Percentiles rank a stretch among this genome's conserved stretches.
Conservation (phyloP, 2,888 invertebrate species). For the Standfussiana lucernea region DNA sequence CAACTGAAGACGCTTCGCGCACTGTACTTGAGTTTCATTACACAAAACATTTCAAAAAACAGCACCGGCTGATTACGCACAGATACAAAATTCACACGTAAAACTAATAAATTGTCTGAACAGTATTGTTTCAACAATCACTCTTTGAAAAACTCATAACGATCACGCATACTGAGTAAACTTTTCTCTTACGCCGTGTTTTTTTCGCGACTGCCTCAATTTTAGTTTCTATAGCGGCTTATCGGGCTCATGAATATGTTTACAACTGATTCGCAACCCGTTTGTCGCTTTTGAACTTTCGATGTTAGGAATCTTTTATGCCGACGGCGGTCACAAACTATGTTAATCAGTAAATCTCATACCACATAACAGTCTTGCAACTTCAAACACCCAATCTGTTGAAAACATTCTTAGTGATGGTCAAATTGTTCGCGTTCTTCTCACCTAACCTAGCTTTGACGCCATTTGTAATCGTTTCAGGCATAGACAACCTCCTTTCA, state of each 20-base stretch:
- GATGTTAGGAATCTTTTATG: conserved; percentile 1
- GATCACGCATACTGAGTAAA: neutral
- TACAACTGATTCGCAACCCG: neutral
- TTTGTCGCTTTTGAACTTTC: neutral
- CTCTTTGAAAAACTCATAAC: conserved; percentile 5
- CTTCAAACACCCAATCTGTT: conserved; percentile 84
- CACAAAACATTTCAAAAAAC: conserved; percentile 18
- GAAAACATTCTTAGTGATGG: conserved; percentile 84
- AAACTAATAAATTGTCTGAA: conserved; percentile 10
- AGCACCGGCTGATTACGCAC: conserved; percentile 12
- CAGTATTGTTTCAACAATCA: conserved; percentile 8
- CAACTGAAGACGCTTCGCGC: neutral
- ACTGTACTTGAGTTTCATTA: neutral
- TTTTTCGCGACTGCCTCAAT: neutral
- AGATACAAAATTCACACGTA: conserved; percentile 11
- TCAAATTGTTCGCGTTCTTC: conserved; percentile 80
- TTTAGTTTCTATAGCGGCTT: neutral
- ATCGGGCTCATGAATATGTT: neutral
- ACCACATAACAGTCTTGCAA: neutral
- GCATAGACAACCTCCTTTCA: conserved; percentile 85
- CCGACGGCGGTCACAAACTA: conserved; percentile 11
- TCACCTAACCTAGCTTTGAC: conserved; percentile 83
- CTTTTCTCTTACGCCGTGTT: neutral
- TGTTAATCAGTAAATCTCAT: conserved; percentile 38
- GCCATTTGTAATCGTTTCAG: conserved; percentile 71